Evolutionary conservation across 1,140 invertebrate genomes (phyloP).

Genomic region (Hycleus cichorii): DNA sequence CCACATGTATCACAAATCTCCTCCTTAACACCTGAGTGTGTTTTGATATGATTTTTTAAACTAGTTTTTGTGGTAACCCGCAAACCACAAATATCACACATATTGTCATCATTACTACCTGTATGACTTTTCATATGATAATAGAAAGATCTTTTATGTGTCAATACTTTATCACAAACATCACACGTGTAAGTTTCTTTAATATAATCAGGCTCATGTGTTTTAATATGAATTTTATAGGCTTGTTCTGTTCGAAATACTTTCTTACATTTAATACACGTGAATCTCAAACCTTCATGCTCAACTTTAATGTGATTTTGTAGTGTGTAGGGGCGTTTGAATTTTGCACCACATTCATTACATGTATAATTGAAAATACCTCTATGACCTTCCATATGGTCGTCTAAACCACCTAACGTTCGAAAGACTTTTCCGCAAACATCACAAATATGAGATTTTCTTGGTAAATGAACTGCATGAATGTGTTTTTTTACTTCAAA

Average conservation of each 20-base stretch:
- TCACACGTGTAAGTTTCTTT: slow-evolving; percentile 1
- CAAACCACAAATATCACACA: slow-evolving; percentile 4
- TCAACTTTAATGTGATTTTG: not conserved
- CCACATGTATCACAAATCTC: slow-evolving; percentile 12
- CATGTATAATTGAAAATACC: not conserved
- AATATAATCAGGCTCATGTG: slow-evolving; percentile 37
- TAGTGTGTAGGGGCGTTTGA: not conserved
- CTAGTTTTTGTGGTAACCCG: not conserved
- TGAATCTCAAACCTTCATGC: slow-evolving; percentile 27
- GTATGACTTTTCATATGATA: slow-evolving; percentile 45
- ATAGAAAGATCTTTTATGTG: slow-evolving; percentile 31
- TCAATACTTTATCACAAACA: not conserved
- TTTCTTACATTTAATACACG: slow-evolving; percentile 48
- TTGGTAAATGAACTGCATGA: too few relatives aligned
- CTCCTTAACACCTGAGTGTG: slow-evolving; percentile 10
- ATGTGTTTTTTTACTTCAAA: too few relatives aligned
- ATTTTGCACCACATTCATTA: not conserved
- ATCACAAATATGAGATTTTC: too few relatives aligned
- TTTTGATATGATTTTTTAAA: slow-evolving; percentile 1
- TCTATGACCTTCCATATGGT: not conserved
- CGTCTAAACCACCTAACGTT: not conserved
- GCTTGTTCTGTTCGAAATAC: slow-evolving; percentile 45
- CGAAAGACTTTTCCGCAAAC: not conserved
- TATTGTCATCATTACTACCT: not conserved
- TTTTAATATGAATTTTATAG: slow-evolving; percentile 46